Conservation (phyloP, 2,797 vertebrate genomes). For the Clarias fuscus region DNA sequence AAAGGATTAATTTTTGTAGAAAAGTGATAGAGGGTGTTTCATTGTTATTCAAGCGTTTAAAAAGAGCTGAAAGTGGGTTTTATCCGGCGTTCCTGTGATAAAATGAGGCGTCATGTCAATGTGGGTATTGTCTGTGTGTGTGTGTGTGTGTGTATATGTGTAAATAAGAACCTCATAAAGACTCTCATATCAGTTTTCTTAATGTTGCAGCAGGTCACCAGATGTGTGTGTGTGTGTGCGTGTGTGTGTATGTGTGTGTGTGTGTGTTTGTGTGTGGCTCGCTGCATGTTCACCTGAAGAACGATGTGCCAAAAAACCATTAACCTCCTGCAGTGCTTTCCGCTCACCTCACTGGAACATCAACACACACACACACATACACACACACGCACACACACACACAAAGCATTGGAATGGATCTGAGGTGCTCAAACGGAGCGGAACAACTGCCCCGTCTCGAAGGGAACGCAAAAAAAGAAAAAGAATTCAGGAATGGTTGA, state of each 20-base stretch:
- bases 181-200: slow-evolving; percentile 14
- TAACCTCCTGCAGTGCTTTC: slow-evolving; percentile 52
- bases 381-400: slow-evolving; percentile 40
- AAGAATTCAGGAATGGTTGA: not conserved
- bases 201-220: slow-evolving; percentile 10
- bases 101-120: slow-evolving; percentile 16
- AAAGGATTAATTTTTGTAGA: not conserved
- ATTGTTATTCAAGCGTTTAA: too few relatives aligned
- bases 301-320: slow-evolving; percentile 56
- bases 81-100: not conserved
- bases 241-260: slow-evolving; percentile 9
- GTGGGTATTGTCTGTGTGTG: slow-evolving; percentile 1
- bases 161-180: slow-evolving; percentile 15
- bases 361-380: slow-evolving; percentile 1
- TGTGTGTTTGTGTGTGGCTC: slow-evolving; percentile 20
- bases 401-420: slow-evolving; percentile 29
- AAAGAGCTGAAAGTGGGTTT: not conserved
- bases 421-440: slow-evolving; percentile 34
- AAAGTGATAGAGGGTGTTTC: not conserved
- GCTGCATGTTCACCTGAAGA: slow-evolving; percentile 49
- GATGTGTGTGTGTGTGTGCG: slow-evolving; percentile 7
- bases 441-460: slow-evolving; percentile 12
- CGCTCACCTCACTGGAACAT: slow-evolving; percentile 26
- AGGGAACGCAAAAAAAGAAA: not conserved
- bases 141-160: not conserved